phyloP scores from a whole-genome alignment of 2,113 vertebrate species.

The Sorex araneus region DNA sequence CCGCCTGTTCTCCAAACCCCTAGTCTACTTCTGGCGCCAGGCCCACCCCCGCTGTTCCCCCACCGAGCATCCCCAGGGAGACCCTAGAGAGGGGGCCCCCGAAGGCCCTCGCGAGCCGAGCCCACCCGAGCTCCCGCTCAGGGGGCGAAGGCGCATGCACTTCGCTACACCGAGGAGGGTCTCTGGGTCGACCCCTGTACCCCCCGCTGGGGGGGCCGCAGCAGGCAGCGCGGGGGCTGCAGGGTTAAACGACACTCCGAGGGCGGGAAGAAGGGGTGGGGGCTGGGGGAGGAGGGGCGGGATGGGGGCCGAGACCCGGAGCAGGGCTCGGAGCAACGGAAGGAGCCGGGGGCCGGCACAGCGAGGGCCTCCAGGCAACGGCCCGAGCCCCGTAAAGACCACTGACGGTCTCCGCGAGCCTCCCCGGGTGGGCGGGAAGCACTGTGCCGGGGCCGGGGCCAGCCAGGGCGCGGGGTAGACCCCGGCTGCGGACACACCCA shows the following conservation, averaged over 20 bases:
- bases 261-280: neutral
- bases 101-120: too few species aligned
- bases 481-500: conserved; percentile 51
- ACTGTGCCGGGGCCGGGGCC: neutral
- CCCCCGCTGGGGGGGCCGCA: too few species aligned
- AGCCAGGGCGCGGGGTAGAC: neutral
- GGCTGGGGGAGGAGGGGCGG: neutral
- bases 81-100: too few species aligned
- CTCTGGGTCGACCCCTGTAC: too few species aligned
- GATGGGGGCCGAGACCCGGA: neutral
- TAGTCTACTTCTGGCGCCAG: neutral
- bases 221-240: neutral
- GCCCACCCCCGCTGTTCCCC: neutral
- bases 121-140: too few species aligned
- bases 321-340: neutral
- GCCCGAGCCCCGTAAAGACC: neutral
- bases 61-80: too few species aligned
- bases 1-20: neutral
- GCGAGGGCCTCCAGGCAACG: neutral
- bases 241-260: neutral
- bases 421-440: neutral
- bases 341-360: neutral
- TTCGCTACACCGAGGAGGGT: neutral
- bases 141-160: too few species aligned
- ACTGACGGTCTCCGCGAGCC: neutral